These are phyloP conservation scores for Salvator merianae DNA, from an alignment of 2,113 vertebrate species.

Conservation along the genomic window DNA sequence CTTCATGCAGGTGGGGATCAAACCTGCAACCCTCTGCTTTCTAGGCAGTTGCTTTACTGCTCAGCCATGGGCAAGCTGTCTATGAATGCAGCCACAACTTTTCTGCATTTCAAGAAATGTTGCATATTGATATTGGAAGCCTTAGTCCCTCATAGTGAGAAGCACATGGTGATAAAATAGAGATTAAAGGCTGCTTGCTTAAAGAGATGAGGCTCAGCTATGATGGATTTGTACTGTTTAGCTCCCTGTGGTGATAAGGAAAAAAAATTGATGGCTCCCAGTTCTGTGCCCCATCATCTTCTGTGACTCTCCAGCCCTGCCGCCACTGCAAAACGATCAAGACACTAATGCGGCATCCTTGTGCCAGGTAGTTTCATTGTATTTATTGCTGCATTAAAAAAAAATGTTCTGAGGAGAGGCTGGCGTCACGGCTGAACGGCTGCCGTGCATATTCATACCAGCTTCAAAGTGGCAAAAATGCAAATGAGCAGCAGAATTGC, in stretches of 20 bases:
- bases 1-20: neutral
- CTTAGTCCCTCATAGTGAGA: conserved; percentile 14
- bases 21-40: neutral
- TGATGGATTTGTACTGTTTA: conserved; percentile 30
- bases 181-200: conserved; percentile 35
- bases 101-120: neutral
- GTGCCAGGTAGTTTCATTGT: neutral
- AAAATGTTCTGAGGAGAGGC: neutral
- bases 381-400: neutral
- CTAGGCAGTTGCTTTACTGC: neutral
- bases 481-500: conserved; percentile 57
- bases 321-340: neutral
- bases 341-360: neutral
- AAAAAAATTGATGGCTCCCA: neutral
- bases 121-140: neutral
- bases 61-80: neutral
- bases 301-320: no score
- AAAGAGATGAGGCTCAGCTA: neutral
- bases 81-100: neutral
- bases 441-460: conserved; percentile 67
- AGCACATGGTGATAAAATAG: conserved; percentile 8
- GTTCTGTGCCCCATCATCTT: neutral
- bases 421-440: neutral
- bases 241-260: conserved; percentile 29
- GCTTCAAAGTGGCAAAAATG: conserved; percentile 64